Percentiles rank a stretch among this genome's conserved stretches.
These are phyloP conservation scores for Antheraea pernyi DNA, from an alignment of 1,140 invertebrate genomes.

Conservation along the genomic window DNA sequence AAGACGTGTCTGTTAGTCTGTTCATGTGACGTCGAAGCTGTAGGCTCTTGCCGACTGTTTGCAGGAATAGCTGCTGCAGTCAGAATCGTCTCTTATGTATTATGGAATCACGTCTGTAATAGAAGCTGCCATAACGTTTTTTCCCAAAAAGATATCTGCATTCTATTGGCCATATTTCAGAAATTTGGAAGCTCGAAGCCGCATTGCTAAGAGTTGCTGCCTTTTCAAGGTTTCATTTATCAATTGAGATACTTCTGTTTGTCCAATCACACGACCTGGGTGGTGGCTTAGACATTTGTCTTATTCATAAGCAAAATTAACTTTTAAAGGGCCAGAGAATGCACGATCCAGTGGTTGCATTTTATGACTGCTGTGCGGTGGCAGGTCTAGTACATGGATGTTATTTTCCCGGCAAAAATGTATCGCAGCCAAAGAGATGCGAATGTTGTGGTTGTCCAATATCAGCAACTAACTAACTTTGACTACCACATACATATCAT, in stretches of 20 bases:
- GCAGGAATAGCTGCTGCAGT: too few relatives aligned
- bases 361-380: conserved; percentile 31
- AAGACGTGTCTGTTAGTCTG: too few relatives aligned
- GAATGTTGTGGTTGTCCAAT: conserved; percentile 18
- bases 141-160: too few relatives aligned
- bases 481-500: too few relatives aligned
- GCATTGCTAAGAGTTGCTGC: background rate
- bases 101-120: too few relatives aligned
- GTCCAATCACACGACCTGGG: conserved; percentile 4
- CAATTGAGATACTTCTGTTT: conserved; percentile 33
- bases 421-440: conserved; percentile 3
- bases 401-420: conserved; percentile 25
- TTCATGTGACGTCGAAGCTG: too few relatives aligned
- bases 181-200: background rate
- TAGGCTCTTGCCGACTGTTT: too few relatives aligned
- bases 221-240: conserved; percentile 18
- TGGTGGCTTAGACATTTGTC: conserved; percentile 17
- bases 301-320: conserved; percentile 1
- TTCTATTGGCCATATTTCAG: background rate
- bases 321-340: conserved; percentile 17
- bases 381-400: conserved; percentile 36
- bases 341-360: conserved; percentile 50
- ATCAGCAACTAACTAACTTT: too few relatives aligned
- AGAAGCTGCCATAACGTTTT: too few relatives aligned
- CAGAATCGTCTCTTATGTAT: background rate